Base-by-base conservation (phyloP, 2,113 vertebrate species). In the Typhlomys cinereus region DNA sequence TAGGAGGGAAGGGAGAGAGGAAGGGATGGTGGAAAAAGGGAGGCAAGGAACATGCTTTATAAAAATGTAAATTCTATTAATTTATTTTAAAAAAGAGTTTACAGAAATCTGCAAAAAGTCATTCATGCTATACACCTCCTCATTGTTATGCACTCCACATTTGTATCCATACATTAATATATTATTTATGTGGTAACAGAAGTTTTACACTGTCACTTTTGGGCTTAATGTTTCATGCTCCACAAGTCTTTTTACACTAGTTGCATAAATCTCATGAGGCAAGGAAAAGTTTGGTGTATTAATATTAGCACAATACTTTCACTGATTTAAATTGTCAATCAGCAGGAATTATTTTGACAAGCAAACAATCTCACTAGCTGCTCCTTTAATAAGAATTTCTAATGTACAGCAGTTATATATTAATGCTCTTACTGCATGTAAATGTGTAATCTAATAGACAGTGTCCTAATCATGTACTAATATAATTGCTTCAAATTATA, bases 381-480 rank as follows among this genome's bases (percentile, higher is more conserved):
- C 48, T 75, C 7, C 41, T 85, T 69, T 75, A 85, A 64, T 34
- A 83, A 66, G 7, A 87, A 73, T 87, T 92, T 66, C 10, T 52
- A 76, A 89, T 57, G 2, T 10, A 66, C 10, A 67, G 34, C 3
- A 73, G 7, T 69, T 66, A 78, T 17, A 71, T 10, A 46, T 20
- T 89, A 94, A 85, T 64, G 39, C 3, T 83, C 83, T 76, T 44
- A 39, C 12, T 88, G 12, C 21, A 78, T 90, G 90, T 90, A 89
- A 94, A 79, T 75, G 74, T n/a, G 23, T 83, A 90, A 75, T 82
- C 48, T 71, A 92, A 70, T 62, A 95, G 48, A 82, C 61, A 64
- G 44, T 59, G 57, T 3, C 3, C 39, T 94, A 50, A 76, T 61
- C 27, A n/a, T 59, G 34, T 44, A 71, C 23, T 34, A 87, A 87